These are phyloP conservation scores for Nezara viridula DNA, from an alignment of 2,888 invertebrate genomes.

Conservation along the genomic window DNA sequence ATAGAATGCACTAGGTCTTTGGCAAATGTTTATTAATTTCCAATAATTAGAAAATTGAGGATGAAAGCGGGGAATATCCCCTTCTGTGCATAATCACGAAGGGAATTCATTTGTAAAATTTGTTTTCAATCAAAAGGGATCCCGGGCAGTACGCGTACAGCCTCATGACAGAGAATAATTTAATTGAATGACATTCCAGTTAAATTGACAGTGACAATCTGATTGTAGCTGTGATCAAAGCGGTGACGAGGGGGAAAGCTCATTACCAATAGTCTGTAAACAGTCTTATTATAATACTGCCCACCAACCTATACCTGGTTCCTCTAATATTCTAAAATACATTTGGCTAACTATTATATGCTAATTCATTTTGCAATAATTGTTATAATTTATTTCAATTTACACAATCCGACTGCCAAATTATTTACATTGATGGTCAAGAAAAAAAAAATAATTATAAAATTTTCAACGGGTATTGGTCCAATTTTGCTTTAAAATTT, in stretches of 20 bases:
- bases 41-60: background rate
- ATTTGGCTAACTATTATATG: background rate
- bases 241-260: background rate
- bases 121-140: background rate
- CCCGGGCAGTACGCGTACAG: background rate
- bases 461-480: no score
- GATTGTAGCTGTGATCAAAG: conserved; percentile 1
- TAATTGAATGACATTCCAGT: conserved; percentile 1
- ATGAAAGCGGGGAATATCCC: background rate
- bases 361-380: background rate
- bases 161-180: background rate
- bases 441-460: no score
- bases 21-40: background rate
- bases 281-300: background rate
- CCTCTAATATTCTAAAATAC: background rate
- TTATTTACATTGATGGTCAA: no score
- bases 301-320: background rate
- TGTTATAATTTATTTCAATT: background rate
- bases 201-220: conserved; percentile 10
- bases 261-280: background rate
- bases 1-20: background rate
- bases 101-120: conserved; percentile 10
- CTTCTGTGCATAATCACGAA: background rate
- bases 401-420: no score
- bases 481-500: no score